Evolutionary conservation across 2,113 vertebrate species (phyloP), one percentile per base, ranked within the genome.

Genomic region (Aspidoscelis tigris): DNA sequence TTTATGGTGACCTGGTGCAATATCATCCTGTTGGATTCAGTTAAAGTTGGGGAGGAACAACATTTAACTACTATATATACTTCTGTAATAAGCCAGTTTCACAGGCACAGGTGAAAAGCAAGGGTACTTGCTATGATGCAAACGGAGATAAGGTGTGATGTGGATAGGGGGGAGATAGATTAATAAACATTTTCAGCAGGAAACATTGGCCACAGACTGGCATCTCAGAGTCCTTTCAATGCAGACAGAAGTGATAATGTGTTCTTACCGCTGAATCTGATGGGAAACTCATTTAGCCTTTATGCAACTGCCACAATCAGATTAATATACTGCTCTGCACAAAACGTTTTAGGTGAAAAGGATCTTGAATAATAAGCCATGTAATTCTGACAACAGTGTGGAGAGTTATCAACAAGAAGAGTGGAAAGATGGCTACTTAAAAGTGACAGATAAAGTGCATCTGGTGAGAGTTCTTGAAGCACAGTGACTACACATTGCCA

Each of bases 1-100:
- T 92, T 84, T 80, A 74, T 76, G 84, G 80, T 91, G 91, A 90
- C 88, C 88, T 85, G 81, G 82, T 90, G 86, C 84, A 92, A 92
- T 78, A 77, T 83, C 87, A 88, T 86, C 73, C 66, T 89, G 81
- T 92, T 87, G 87, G 90, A 77, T 1, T 85, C 80, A 92, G 76
- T 81, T 88, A 89, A 83, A 93, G 87, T 41, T 71, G 3, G 33
- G 68, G 83, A 82, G 78, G 64, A 91, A 21, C 33, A 86, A 90
- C 89, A 92, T 87, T 94, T 94, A 82, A 89, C 58, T 81, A 79
- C n/a, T 22, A 39, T 65, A 44, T 66, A 80, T 44, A 41, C 43
- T 26, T 80, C 18, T 50, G 21, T 18, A n/a, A 50, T 80, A 86
- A 86, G 80, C 86, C 75, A 83, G 76, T 90, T 89, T 84, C 76